Base-by-base conservation (phyloP, 2,797 vertebrate genomes). In the Mallotus villosus region DNA sequence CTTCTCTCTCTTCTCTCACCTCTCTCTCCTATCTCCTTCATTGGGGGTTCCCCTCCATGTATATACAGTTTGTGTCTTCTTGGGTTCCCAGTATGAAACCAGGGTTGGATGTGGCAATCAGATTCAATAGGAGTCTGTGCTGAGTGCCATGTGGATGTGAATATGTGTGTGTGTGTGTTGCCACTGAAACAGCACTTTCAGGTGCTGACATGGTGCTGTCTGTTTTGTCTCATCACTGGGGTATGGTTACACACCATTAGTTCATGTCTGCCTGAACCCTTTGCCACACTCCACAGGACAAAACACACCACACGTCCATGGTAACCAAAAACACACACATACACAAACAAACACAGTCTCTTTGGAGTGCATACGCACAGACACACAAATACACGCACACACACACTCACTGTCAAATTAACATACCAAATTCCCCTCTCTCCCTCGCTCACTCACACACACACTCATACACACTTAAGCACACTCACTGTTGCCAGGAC, bases 91-190 rank as follows among this genome's bases (percentile, higher is more conserved):
- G 78, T 84, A 77, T 69, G 67, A 71, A 63, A 53, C 0, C 0
- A 61, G 67, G 32, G 70, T 60, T 70, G 67, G 67, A 81, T 70
- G 67, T 78, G 82, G 80, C 77, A 76, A 70, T 79, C 73, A 70
- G 51, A 57, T 21, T 24, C 57, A 67, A 6, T 46, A n/a, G 21
- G 34, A 2, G 5, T 46, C 29, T 9, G 57, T 60, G 34, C 60
- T 41, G 14, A 22, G 58, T 49, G 3, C 41, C 41, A 37, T 46
- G 22, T 49, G 58, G 25, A 7, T 70, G 55, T 60, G 34, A 34
- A 34, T 24, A 16, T 59, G 53, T 41, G 29, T 41, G 21, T 59
- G 19, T 55, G 49, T 29, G 51, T 21, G 25, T 12, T 41, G 41
- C 41, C 41, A 41, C 41, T 41, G 41, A 41, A 41, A 41, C 41